phyloP scores from a whole-genome alignment of 2,888 invertebrate species.

The Strigamia crassipes region DNA sequence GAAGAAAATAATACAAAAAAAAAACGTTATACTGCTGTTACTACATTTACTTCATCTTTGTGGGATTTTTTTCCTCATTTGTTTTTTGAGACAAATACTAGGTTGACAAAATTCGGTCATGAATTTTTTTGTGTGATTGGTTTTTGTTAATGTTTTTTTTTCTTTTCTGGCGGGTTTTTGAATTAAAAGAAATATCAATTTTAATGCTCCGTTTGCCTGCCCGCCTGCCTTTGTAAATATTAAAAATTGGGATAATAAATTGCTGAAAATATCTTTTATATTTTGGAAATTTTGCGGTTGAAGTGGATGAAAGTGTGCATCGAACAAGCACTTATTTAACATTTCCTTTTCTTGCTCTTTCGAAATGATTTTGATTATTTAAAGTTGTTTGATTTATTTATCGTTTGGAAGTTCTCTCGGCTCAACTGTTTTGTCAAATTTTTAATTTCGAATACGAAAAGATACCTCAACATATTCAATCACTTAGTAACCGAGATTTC shows the following conservation, averaged over 20 bases:
- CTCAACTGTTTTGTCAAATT: not conserved
- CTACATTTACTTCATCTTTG: not conserved
- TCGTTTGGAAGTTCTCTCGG: not conserved
- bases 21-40: not conserved
- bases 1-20: no score
- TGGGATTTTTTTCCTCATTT: not conserved
- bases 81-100: not conserved
- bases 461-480: not conserved
- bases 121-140: no score
- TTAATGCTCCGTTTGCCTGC: not conserved
- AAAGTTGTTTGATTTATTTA: not conserved
- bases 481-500: not conserved
- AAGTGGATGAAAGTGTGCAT: not conserved
- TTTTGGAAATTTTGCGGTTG: not conserved
- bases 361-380: not conserved
- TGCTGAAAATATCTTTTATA: not conserved
- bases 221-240: not conserved
- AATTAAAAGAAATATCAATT: not conserved
- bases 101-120: not conserved
- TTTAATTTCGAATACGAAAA: not conserved
- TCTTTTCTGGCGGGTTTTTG: not conserved
- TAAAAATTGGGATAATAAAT: not conserved
- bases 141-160: no score
- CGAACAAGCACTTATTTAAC: no score
- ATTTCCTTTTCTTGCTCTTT: not conserved